Evolutionary conservation across 2,113 vertebrate genomes (phyloP), one percentile per base, ranked within the genome.

Genomic region (Colinus virginianus): DNA sequence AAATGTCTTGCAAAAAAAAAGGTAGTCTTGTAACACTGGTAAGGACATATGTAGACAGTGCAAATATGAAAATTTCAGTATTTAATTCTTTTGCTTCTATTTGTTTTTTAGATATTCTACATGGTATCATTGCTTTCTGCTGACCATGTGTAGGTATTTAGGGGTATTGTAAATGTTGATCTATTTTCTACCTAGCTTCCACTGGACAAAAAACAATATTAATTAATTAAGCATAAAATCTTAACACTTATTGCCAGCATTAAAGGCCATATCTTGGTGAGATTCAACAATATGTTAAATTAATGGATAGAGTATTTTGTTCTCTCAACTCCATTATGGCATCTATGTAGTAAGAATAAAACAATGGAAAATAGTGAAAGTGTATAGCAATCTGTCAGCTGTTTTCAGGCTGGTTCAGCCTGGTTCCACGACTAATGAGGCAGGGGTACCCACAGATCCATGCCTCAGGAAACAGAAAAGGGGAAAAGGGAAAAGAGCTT

Each of bases 241-340:
- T 40, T 3, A 0, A 28, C 10, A 66, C 7, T 48, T 2, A 63
- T 58, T 67, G 14, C 68, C 34, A 3, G 0, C 6, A 5, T 84
- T 78, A 36, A 3, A 56, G 13, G 4, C 2, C n/a, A 34, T 25
- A 43, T 79, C 7, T 49, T 30, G 36, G 20, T 11, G 11, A 7
- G 6, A 16, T 45, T 53, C 15, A 59, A 64, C 84, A 64, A 64
- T 3, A 53, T 16, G 15, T 53, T 3, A 40, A n/a, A 20, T 21
- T 45, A 13, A 36, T 34, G 12, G 36, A 70, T 40, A 76, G 0
- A 75, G 1, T 2, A 3, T 20, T 13, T 15, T 8, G 64, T 81
- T 66, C 64, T 70, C 14, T 63, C 21, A 46, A 8, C 17, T 79
- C 9, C 72, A 5, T 66, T 74, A 48, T 21, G 55, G 42, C 10